Evolutionary conservation across 2,888 invertebrate species (phyloP).

Genomic region (Microdon myrmicae): DNA sequence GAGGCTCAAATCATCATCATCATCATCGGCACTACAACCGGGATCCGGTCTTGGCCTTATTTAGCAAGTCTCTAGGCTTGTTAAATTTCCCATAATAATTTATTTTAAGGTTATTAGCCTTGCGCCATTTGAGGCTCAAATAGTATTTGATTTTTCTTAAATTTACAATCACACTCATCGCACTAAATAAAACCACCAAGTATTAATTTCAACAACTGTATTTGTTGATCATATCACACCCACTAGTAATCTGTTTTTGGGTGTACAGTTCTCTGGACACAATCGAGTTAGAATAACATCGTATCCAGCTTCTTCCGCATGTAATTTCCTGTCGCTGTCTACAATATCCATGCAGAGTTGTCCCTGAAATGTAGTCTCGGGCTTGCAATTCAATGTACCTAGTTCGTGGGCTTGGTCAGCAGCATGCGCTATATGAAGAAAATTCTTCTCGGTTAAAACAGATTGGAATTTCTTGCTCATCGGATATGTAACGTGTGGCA

Average conservation of each 20-base stretch:
- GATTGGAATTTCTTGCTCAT: conserved; percentile 74
- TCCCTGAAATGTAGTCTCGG: conserved; percentile 73
- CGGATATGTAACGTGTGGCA: conserved; percentile 82
- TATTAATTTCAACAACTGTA: conserved; percentile 1
- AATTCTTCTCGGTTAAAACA: conserved; percentile 71
- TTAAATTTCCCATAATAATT: no score
- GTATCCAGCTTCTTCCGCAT: conserved; percentile 82
- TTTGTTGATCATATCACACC: conserved; percentile 54
- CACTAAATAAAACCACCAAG: no score
- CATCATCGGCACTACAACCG: no score
- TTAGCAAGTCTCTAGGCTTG: no score
- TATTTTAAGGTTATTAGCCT: no score
- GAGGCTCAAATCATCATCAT: no score
- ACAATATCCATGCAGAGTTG: conserved; percentile 87
- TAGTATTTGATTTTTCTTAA: no score
- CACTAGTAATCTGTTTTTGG: conserved; percentile 76
- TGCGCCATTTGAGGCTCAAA: no score
- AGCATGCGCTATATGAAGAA: conserved; percentile 83
- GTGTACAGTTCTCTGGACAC: conserved; percentile 84
- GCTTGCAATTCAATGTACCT: conserved; percentile 62
- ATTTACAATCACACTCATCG: no score
- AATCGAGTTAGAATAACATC: conserved; percentile 79
- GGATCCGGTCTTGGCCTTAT: no score
- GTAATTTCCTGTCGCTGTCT: conserved; percentile 83
- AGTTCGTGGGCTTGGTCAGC: conserved; percentile 90